These are phyloP conservation scores for Actinopyga echinites DNA, from an alignment of 53 echinoderm and acorn worm genomes.

Conservation along the genomic window DNA sequence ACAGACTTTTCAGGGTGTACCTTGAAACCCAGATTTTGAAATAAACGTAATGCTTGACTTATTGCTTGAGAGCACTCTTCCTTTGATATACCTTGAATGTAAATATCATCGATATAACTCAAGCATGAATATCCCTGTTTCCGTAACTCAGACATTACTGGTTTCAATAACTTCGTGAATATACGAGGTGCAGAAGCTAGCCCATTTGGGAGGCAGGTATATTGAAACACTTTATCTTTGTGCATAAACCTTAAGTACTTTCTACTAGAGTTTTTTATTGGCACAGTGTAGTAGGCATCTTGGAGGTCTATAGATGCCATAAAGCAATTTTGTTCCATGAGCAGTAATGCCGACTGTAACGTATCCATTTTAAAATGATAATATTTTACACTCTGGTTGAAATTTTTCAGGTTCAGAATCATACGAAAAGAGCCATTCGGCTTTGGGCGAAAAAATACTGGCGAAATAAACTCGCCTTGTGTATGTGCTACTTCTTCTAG, in stretches of 20 bases:
- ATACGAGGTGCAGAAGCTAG: too few relatives aligned
- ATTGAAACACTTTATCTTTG: constrained; percentile 9
- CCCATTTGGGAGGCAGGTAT: constrained; percentile 28
- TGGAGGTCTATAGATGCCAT: too few relatives aligned
- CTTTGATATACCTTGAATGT: neutral
- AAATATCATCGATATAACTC: too few relatives aligned
- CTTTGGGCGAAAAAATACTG: neutral
- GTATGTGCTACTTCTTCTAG: neutral
- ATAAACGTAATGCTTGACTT: neutral
- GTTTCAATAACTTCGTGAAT: constrained; percentile 10
- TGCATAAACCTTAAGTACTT: constrained; percentile 9
- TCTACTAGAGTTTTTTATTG: neutral
- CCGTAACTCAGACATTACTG: constrained; percentile 13
- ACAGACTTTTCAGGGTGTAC: constrained; percentile 13
- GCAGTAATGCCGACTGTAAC: neutral
- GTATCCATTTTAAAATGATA: too few relatives aligned
- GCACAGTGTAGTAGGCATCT: constrained; percentile 19
- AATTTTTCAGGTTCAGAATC: constrained; percentile 32
- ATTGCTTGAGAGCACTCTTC: constrained; percentile 4
- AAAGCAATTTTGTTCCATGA: neutral
- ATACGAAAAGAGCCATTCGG: constrained; percentile 19
- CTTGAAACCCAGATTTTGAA: neutral
- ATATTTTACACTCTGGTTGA: constrained; percentile 13
- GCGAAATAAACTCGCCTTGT: constrained; percentile 11
- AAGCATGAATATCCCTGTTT: neutral